Base-by-base conservation (phyloP, 2,888 invertebrate species). In the Ophraella communa region DNA sequence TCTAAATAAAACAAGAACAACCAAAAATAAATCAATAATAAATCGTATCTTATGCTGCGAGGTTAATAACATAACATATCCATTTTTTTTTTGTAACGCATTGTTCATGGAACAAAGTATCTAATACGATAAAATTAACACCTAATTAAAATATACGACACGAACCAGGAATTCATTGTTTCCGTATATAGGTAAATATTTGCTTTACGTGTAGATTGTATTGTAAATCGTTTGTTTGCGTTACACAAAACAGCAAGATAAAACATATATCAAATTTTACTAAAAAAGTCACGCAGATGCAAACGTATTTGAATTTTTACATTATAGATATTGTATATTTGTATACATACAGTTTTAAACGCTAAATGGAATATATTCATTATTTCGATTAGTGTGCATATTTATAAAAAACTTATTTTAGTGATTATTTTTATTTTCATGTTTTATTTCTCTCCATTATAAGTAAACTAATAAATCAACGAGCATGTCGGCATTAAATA, bases 381-480 rank as follows among this genome's bases (percentile, higher is more conserved):
- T n/a, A n/a, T n/a, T n/a, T n/a, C n/a, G n/a, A n/a, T n/a, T n/a
- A n/a, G n/a, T n/a, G n/a, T n/a, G n/a, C n/a, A n/a, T n/a, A n/a
- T n/a, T n/a, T n/a, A n/a, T n/a, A n/a, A n/a, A n/a, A n/a, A n/a
- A n/a, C n/a, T n/a, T n/a, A n/a, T n/a, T n/a, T n/a, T n/a, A n/a
- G n/a, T n/a, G n/a, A n/a, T n/a, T n/a, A n/a, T n/a, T n/a, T n/a
- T n/a, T n/a, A n/a, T n/a, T 44, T 35, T 39, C 39, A 17, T 39
- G 23, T 27, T 42, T 42, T 27, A 1, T 30, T 8, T 7, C 35
- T 58, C 56, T 57, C 14, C 57, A 35, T 45, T 30, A 44, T 63
- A 35, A 63, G 52, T 45, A 57, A 59, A 63, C 58, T 53, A 42
- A 60, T 63, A 59, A 63, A 56, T 56, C 60, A 63, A 63, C 52